phyloP scores from a whole-genome alignment of 2,797 vertebrate species.

The Danionella dracula region DNA sequence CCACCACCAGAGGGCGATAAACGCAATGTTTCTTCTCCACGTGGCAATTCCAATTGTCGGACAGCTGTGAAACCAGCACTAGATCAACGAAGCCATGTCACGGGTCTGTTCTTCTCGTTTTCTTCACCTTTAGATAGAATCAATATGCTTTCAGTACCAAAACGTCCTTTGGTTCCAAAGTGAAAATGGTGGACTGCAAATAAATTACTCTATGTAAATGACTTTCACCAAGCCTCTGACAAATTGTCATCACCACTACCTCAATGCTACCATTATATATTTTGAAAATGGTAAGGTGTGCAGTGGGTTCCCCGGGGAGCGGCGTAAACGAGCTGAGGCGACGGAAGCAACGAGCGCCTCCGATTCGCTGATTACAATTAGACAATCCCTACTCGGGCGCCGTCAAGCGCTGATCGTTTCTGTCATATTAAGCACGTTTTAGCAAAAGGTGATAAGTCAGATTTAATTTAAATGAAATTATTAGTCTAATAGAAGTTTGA shows the following conservation, averaged over 20 bases:
- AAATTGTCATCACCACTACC: conserved; percentile 83
- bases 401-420: conserved; percentile 89
- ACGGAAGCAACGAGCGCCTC: conserved; percentile 76
- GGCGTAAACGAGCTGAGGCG: conserved; percentile 87
- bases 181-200: conserved; percentile 73
- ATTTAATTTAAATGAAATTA: conserved; percentile 99
- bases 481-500: conserved; percentile 99
- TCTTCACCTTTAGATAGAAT: not conserved
- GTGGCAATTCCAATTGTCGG: not conserved
- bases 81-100: not conserved
- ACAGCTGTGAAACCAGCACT: conserved; percentile 2
- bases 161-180: conserved; percentile 53
- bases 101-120: conserved; percentile 5
- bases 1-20: conserved; percentile 28
- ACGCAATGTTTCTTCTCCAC: not conserved
- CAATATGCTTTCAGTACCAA: not conserved
- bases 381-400: conserved; percentile 83
- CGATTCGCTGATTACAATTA: conserved; percentile 94
- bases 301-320: conserved; percentile 91
- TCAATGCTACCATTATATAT: conserved; percentile 92
- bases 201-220: conserved; percentile 78
- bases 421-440: conserved; percentile 90
- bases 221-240: conserved; percentile 77
- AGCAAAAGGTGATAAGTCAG: conserved; percentile 95
- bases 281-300: conserved; percentile 92